A percentile compares a stretch with the other conserved stretches of the same genome.
These are phyloP conservation scores for Atractosteus spatula DNA, from an alignment of 2,113 vertebrate species.

Conservation along the genomic window DNA sequence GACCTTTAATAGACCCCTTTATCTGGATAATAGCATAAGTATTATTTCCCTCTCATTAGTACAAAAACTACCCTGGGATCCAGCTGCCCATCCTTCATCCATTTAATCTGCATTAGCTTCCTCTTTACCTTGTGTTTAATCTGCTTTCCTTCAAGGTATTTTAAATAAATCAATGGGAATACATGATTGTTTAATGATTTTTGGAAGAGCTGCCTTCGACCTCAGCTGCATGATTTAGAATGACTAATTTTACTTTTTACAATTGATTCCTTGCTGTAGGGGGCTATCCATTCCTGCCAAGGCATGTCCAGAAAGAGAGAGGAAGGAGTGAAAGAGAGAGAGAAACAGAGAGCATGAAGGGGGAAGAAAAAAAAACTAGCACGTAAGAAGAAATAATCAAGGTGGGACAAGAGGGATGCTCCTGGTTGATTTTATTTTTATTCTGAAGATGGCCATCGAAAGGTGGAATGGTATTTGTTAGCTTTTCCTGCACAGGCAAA, in stretches of 20 bases:
- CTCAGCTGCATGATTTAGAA: conserved; percentile 96
- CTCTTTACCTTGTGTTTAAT: conserved; percentile 93
- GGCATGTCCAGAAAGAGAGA: conserved; percentile 34
- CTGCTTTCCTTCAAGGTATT: conserved; percentile 96
- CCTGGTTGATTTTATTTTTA: too few species aligned
- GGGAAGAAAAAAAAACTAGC: neutral
- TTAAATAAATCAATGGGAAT: conserved; percentile 99
- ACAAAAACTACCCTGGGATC: conserved; percentile 84
- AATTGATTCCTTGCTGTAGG: conserved; percentile 75
- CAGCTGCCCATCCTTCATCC: conserved; percentile 84
- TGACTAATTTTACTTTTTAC: conserved; percentile 98
- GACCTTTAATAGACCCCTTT: conserved; percentile 97
- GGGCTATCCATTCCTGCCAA: conserved; percentile 71
- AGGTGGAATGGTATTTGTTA: too few species aligned
- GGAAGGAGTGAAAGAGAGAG: conserved; percentile 14
- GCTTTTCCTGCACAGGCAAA: too few species aligned
- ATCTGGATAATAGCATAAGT: conserved; percentile 92
- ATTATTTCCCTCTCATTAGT: conserved; percentile 98
- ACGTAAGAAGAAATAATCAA: neutral
- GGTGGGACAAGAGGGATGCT: neutral
- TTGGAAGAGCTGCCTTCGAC: conserved; percentile 93
- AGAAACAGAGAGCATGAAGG: conserved; percentile 3
- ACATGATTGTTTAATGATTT: conserved; percentile 99
- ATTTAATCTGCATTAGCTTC: conserved; percentile 98
- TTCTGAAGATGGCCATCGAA: too few species aligned